Percentiles rank a stretch among this genome's conserved stretches.
phyloP scores from a whole-genome alignment of 2,797 vertebrate genomes.

The Distichodus sexfasciatus region DNA sequence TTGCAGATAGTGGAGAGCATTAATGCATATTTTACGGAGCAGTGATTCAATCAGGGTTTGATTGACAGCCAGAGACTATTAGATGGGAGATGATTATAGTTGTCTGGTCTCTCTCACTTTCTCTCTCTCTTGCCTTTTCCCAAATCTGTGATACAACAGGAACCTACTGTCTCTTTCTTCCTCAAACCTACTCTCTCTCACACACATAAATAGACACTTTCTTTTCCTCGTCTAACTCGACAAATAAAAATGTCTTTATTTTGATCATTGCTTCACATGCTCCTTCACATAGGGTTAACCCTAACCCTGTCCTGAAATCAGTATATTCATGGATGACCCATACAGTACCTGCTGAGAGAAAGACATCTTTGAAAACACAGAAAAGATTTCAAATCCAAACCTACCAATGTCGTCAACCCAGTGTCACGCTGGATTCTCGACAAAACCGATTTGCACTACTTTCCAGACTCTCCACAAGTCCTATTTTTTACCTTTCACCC shows the following conservation, averaged over 20 bases:
- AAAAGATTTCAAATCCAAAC: neutral
- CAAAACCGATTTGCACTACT: neutral
- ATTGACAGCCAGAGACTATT: conserved; percentile 4
- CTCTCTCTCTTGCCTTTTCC: neutral
- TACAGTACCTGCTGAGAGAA: neutral
- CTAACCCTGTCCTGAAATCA: neutral
- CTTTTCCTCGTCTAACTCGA: neutral
- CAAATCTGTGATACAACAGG: too few relatives aligned
- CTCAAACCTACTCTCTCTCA: neutral
- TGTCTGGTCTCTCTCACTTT: neutral
- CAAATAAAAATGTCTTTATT: neutral
- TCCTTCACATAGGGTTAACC: too few relatives aligned
- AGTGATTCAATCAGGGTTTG: neutral
- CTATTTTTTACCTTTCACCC: neutral
- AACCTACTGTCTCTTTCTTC: neutral
- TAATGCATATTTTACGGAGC: neutral
- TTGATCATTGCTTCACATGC: neutral
- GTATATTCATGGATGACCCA: neutral
- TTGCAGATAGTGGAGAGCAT: neutral
- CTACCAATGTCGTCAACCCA: too few relatives aligned
- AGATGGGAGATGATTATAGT: neutral
- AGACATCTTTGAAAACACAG: neutral
- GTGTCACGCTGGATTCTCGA: neutral
- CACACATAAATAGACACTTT: neutral
- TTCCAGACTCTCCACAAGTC: neutral